Evolutionary conservation across 2,888 invertebrate species (phyloP), one percentile per base, ranked within the genome.

Genomic region (Chaitophorus viminalis): DNA sequence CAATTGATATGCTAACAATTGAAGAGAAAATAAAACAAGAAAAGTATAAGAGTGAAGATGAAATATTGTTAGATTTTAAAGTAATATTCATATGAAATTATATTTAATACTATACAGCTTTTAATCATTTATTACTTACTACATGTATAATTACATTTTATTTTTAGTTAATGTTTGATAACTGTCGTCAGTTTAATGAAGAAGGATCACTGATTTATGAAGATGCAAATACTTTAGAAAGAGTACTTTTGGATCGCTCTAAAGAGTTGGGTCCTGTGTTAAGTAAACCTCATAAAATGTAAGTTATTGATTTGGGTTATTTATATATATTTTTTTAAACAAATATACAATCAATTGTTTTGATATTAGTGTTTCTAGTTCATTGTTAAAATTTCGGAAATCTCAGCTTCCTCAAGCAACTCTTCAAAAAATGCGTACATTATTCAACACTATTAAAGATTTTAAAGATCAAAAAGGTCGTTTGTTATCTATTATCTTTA

Each of bases 111-210:
- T 29, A 31, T 54, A 21, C 9, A 54, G 54, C 31, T 60, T 88
- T 39, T 31, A 84, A 60, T 36, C 14, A 54, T 25, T 14, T 29
- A 82, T 87, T 89, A 31, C 8, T 81, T 17, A 39, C 21, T 82
- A 29, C 4, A 60, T 60, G 17, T 70, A 29, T 70, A 65, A 31
- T 14, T 70, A 70, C 9, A 68, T 65, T 88, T 54, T 89, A 88
- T 90, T 91, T 95, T 90, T 93, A 96, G 90, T 93, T 98, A n/a
- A 98, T 99, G 98, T 99, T 99, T 92, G 94, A 95, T 88, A 99
- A 99, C 92, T 99, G 99, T 91, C 95, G 98, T 0, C 96, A 96
- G 90, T 99, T 97, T 92, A 99, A 99, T 91, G 99, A 99, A 92
- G 97, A 98, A 92, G 96, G 96, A 18, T 99, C 99, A 0, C 94